Base-by-base conservation (phyloP, 2,113 vertebrate genomes). In the Taurulus bubalis region DNA sequence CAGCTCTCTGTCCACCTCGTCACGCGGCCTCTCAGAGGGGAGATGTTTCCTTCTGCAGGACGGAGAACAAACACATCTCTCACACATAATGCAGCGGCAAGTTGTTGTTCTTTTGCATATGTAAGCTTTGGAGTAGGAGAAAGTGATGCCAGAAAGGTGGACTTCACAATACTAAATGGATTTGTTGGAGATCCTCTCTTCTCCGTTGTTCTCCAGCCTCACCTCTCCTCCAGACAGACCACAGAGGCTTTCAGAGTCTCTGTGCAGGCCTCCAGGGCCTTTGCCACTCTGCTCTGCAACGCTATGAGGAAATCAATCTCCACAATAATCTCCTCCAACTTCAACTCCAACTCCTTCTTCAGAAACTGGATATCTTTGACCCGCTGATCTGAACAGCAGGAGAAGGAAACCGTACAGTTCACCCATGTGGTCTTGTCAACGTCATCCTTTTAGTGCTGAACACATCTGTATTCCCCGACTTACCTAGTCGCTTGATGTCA, bases 141-240 rank as follows among this genome's bases (percentile, higher is more conserved):
- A n/a, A n/a, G n/a, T 40, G 12, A 36, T 40, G 62, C 24, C 24
- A 6, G 8, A 45, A 26, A 24, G 20, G 12, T 24, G 62, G 20
- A 63, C 26, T 64, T 64, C 11, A 67, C 4, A 5, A 12, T 14
- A 49, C 18, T 32, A 18, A 67, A 26, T 45, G 38, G 7, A 45
- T 26, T 16, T 66, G 40, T 67, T 67, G 15, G 24, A 42, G n/a
- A 24, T 14, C 10, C 40, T 34, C 34, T 34, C 34, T 34, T 34
- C 34, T 34, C 6, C 6, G 6, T 34, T 1, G 6, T 4, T 34
- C 5, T 6, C 34, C 34, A 34, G 4, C 62, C n/a, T 10, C 10
- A 99, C 98, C 98, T 97, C 89, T 97, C 96, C 2, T 93, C 75
- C 81, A 98, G 89, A 86, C 97, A 98, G 55, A 89, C 91, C 30